phyloP scores from a whole-genome alignment of 2,888 invertebrate species.

The Chesias legatella region DNA sequence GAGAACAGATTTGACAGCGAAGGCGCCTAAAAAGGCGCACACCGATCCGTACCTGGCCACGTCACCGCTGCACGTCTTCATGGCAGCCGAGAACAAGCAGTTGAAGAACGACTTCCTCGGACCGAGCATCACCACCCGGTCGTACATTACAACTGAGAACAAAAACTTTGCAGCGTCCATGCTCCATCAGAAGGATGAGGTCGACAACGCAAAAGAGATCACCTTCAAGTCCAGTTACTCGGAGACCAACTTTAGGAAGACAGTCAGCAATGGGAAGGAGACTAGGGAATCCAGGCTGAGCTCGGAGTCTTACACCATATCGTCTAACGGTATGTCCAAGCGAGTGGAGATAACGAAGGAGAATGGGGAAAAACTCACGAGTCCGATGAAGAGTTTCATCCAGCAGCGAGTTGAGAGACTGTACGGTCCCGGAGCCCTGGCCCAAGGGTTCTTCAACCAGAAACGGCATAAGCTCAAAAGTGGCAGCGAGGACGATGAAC shows the following conservation, averaged over 20 bases:
- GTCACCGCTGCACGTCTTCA: conserved; percentile 66
- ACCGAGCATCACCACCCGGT: conserved; percentile 62
- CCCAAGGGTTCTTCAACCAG: conserved; percentile 90
- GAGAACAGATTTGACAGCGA: conserved; percentile 66
- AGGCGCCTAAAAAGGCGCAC: conserved; percentile 77
- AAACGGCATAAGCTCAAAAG: conserved; percentile 76
- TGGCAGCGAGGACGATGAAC: conserved; percentile 60
- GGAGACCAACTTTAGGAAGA: conserved; percentile 70
- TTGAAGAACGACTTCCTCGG: conserved; percentile 75
- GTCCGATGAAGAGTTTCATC: conserved; percentile 87
- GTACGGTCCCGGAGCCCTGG: conserved; percentile 92
- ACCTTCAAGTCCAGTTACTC: conserved; percentile 75
- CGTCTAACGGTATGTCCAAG: conserved; percentile 70
- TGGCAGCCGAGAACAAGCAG: conserved; percentile 75
- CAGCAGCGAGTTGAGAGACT: conserved; percentile 93
- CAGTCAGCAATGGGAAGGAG: conserved; percentile 63
- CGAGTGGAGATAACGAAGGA: conserved; percentile 72
- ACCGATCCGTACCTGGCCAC: conserved; percentile 68
- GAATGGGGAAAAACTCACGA: conserved; percentile 67
- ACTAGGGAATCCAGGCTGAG: conserved; percentile 51
- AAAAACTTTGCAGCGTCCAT: conserved; percentile 68
- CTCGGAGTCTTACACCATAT: conserved; percentile 71
- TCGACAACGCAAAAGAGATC: conserved; percentile 64
- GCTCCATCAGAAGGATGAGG: conserved; percentile 69
- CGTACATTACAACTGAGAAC: conserved; percentile 64